Evolutionary conservation across 2,888 invertebrate genomes (phyloP), one percentile per base, ranked within the genome.

Genomic region (Ecdyonurus torrentis): DNA sequence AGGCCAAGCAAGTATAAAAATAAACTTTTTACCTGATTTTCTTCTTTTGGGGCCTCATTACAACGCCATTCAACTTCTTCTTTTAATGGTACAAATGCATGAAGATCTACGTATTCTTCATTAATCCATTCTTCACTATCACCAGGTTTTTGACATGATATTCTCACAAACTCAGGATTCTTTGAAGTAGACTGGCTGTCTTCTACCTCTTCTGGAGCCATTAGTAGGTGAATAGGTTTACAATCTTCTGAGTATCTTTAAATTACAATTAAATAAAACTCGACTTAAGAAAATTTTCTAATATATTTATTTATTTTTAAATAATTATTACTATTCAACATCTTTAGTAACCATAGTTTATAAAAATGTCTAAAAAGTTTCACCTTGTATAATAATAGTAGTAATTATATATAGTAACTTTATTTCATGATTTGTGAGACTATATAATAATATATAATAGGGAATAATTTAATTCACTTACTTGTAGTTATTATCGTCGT

Each of bases 31-130:
- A 55, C 55, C 22, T 55, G 19, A 20, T 55, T 20, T 7, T n/a
- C 19, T 20, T 22, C 5, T 55, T 55, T 55, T 22, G 55, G 55
- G 7, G n/a, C 22, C 22, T 22, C 55, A 18, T 55, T 55, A 50
- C 63, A 63, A 3, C 62, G 25, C 53, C 37, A 19, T 37, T 62
- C 64, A 10, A 58, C 64, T 18, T 60, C 62, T 18, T 60, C 58
- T 62, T 65, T 64, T 5, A 65, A 37, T 5, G 79, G 81, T 10
- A 85, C 78, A 70, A 86, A 86, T 24, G 82, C 74, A 71, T 85
- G 85, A 69, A 81, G 86, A 69, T 89, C 87, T 67, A 80, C 79
- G 70, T 87, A 86, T 59, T 87, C 74, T 60, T 74, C 74, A 25
- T 55, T 55, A 5, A 55, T 22, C 55, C 55, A 55, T 20, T 55